Evolutionary conservation across 2,797 vertebrate genomes (phyloP), one percentile per base, ranked within the genome.

Genomic region (Onychomys torridus): DNA sequence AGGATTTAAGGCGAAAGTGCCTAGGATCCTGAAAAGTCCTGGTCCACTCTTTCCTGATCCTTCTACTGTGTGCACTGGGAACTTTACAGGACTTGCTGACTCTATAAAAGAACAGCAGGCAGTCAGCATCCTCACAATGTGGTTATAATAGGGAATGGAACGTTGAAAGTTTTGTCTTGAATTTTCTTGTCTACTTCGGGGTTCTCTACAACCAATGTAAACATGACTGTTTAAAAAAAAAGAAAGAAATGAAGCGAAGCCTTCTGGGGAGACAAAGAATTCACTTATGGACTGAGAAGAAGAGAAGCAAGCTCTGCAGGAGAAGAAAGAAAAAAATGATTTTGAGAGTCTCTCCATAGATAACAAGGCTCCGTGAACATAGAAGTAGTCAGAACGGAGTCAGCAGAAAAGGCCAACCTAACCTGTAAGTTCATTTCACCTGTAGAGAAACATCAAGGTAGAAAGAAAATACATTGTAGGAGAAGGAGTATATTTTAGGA

Each of bases 21-120:
- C 57, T 40, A 69, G 21, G 25, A 34, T 21, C 21, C 63, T 52
- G 23, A 37, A 65, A 4, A 27, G 12, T 32, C 57, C 11, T 14
- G 9, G 32, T 5, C 1, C 4, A 10, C 40, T 87, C 81, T 85
- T 88, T 84, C 84, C 90, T 88, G 71, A 52, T 27, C 52, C 71
- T 85, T 57, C 75, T 29, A 3, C 23, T 11, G 1, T 16, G n/a
- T 34, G 27, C 14, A 52, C 5, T 13, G 86, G 43, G 9, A 65
- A 5, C 34, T 25, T 79, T 59, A n/a, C 67, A 29, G 59, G 6
- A 65, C 46, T 49, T 89, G 57, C 29, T 89, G 61, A 55, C 29
- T 92, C 95, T 95, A 59, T 43, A 86, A 79, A 82, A 90, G 34
- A 87, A 91, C 2, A 82, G 78, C 77, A 94, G 73, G 87, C 1